Base-by-base conservation (phyloP, 2,113 vertebrate species). In the Melanerpes aurifrons region DNA sequence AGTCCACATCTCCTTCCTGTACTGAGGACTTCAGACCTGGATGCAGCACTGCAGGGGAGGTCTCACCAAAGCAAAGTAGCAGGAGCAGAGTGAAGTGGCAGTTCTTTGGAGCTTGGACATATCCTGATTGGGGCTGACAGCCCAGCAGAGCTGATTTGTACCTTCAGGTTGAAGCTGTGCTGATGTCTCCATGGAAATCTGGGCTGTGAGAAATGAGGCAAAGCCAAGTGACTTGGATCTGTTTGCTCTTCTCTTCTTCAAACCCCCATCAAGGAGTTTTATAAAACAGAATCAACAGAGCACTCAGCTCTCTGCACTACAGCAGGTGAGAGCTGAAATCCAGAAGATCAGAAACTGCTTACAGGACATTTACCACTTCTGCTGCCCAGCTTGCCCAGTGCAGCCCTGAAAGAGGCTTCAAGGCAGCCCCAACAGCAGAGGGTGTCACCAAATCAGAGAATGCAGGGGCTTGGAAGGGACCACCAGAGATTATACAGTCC, bases 281-380 rank as follows among this genome's bases (percentile, higher is more conserved):
- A 10, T 6, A 71, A 20, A 0, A 0, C 4, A 16, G 58, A 66
- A 86, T 25, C 29, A 72, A 9, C 37, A 50, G 32, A 75, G 22
- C 2, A 0, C 56, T 73, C 12, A 15, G n/a, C 14, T 45, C 8
- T 76, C 40, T 4, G 0, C 53, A 47, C n/a, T 26, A 9, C 15
- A 16, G 59, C 3, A 37, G 19, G 10, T 71, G 82, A 48, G 25
- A 84, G 56, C 72, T 9, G n/a, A 50, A 68, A 40, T 8, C 14
- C 15, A 45, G 53, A 81, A 22, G 19, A 74, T 5, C 26, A 66
- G 72, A 48, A 81, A 10, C 26, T 45, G 5, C 40, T 56, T 32
- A 20, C 1, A 25, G 17, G 15, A 5, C 7, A n/a, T 35, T 74
- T 82, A 1, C 24, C 24, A 13, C 7, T n/a, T 68, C 56, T 35